Evolutionary conservation across 2,888 invertebrate genomes (phyloP).

Genomic region (Chymomyza caudatula): DNA sequence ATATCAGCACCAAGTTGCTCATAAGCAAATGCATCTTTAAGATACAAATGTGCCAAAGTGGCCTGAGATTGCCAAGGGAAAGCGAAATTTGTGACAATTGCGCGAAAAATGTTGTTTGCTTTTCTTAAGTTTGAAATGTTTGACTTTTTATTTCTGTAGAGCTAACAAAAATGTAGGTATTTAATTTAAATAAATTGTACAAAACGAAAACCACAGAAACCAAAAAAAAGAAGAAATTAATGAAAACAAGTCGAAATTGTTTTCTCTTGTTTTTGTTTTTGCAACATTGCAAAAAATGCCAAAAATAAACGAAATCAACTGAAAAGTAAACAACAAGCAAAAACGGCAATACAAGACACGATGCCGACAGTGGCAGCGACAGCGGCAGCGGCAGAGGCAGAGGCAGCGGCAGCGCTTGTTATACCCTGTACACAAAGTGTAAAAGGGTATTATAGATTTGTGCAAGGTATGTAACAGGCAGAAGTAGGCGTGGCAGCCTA

Average conservation of each 20-base stretch:
- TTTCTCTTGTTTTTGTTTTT: slow-evolving; percentile 29
- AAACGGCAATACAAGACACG: slow-evolving; percentile 49
- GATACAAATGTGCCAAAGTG: background rate
- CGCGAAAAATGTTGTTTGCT: background rate
- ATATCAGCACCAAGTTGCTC: background rate
- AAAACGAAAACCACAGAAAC: background rate
- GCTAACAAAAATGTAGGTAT: no score
- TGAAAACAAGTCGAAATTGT: slow-evolving; percentile 6
- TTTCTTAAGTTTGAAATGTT: background rate
- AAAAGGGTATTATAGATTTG: no score
- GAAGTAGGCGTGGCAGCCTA: no score
- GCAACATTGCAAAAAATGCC: slow-evolving; percentile 44
- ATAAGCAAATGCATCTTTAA: background rate
- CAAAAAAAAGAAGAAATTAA: background rate
- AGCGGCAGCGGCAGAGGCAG: no score
- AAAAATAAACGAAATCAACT: slow-evolving; percentile 29
- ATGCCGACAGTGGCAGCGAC: slow-evolving; percentile 49
- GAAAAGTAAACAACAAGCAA: slow-evolving; percentile 49
- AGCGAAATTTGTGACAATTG: background rate
- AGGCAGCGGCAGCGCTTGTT: no score
- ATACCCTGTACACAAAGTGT: no score
- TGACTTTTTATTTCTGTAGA: background rate
- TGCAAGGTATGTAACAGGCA: no score
- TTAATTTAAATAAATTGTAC: background rate
- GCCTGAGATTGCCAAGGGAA: background rate